Evolutionary conservation across 2,113 vertebrate species (phyloP).

Genomic region (Megaleporinus macrocephalus): DNA sequence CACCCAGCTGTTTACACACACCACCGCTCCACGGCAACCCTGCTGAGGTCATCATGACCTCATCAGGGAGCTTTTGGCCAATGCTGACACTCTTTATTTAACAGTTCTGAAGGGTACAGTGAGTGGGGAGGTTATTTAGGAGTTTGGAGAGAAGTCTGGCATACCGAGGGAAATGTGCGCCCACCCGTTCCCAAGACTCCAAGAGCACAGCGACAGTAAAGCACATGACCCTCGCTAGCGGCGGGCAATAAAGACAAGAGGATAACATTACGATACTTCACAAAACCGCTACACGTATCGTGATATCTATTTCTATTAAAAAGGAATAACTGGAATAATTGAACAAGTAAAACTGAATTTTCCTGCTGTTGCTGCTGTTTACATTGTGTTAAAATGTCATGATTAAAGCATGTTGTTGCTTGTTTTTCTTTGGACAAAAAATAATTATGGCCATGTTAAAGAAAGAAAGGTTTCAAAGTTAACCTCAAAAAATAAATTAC

Average conservation of each 20-base stretch:
- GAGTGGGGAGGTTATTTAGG: constrained; percentile 12
- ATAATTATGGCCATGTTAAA: too few species aligned
- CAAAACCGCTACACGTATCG: too few species aligned
- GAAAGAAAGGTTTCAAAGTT: too few species aligned
- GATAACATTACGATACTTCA: too few species aligned
- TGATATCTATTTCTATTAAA: too few species aligned
- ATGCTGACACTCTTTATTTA: constrained; percentile 33
- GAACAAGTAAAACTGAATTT: too few species aligned
- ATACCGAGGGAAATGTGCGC: constrained; percentile 18
- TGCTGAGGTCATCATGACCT: constrained; percentile 52
- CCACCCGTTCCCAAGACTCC: constrained; percentile 39
- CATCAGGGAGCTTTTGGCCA: constrained; percentile 27
- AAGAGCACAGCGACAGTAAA: neutral
- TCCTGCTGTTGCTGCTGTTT: too few species aligned
- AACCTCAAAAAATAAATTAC: too few species aligned
- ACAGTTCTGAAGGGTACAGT: constrained; percentile 9
- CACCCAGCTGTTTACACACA: constrained; percentile 43
- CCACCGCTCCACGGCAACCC: constrained; percentile 35
- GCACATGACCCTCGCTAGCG: constrained; percentile 16
- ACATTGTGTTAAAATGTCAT: too few species aligned
- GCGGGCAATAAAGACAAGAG: neutral
- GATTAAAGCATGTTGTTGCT: too few species aligned
- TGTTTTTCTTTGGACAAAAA: too few species aligned
- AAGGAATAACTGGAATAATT: too few species aligned
- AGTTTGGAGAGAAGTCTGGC: neutral